Evolutionary conservation across 2,113 vertebrate genomes (phyloP).

Genomic region (Ondatra zibethicus): DNA sequence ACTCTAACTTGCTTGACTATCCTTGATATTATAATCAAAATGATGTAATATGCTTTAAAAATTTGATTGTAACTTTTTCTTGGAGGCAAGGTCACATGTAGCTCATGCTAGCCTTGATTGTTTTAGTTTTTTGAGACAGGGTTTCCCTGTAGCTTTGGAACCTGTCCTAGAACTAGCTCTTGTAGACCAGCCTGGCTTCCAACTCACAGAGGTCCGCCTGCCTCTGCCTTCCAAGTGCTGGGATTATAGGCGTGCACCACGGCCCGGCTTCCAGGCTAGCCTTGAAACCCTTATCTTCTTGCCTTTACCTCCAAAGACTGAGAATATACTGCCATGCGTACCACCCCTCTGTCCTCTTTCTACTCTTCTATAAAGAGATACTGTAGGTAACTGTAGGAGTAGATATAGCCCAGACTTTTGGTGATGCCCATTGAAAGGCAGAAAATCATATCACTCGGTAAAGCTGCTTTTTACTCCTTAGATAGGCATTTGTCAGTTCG

Average conservation of each 20-base stretch:
- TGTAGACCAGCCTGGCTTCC: too few relatives aligned
- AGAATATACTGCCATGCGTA: neutral
- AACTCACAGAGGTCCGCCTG: too few relatives aligned
- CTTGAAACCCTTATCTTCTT: neutral
- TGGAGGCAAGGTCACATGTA: neutral
- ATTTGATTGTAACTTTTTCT: neutral
- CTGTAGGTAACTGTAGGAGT: neutral
- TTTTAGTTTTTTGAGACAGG: too few relatives aligned
- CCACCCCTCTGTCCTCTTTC: neutral
- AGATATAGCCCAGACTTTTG: neutral
- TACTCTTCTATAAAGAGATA: slow-evolving; percentile 36
- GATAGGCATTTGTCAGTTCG: slow-evolving; percentile 25
- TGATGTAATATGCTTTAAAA: neutral
- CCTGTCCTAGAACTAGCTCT: too few relatives aligned
- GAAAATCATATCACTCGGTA: neutral
- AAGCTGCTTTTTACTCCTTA: slow-evolving; percentile 2
- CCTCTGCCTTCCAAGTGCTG: too few relatives aligned
- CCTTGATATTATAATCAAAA: slow-evolving; percentile 54
- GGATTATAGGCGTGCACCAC: too few relatives aligned
- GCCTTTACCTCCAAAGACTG: neutral
- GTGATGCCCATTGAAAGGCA: neutral
- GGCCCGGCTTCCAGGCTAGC: neutral
- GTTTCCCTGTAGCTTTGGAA: too few relatives aligned
- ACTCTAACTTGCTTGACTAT: neutral
- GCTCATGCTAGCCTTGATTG: too few relatives aligned